A percentile compares a stretch with the other conserved stretches of the same genome.
Conservation (phyloP, 2,113 vertebrate species). For the Psophia crepitans region DNA sequence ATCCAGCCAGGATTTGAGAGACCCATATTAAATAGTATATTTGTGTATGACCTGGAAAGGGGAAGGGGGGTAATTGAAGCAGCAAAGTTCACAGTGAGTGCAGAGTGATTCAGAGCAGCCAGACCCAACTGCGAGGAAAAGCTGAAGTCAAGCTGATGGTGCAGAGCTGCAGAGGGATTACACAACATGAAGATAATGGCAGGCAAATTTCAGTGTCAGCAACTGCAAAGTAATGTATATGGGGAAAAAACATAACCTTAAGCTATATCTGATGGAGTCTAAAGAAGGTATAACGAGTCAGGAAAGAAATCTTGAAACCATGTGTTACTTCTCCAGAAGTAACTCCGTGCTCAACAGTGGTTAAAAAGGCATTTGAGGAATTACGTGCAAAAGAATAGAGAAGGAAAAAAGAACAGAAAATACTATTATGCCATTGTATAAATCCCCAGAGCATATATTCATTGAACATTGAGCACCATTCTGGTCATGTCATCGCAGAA, state of each 20-base stretch:
- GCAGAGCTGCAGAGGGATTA: not conserved
- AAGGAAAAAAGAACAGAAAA: not conserved
- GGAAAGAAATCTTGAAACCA: not conserved
- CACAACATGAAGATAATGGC: not conserved
- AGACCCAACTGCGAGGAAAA: not conserved
- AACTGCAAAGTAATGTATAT: not conserved
- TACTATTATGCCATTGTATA: not conserved
- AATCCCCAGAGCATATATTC: not conserved
- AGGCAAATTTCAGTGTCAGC: not conserved
- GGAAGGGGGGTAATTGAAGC: not conserved
- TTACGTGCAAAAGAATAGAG: not conserved
- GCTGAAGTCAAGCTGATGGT: not conserved
- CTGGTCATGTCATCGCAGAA: not conserved
- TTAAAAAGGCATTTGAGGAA: not conserved
- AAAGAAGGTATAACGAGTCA: not conserved
- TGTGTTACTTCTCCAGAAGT: not conserved
- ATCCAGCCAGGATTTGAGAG: not conserved
- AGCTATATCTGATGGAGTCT: not conserved
- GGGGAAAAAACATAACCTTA: not conserved
- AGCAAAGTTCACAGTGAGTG: not conserved
- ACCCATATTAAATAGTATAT: not conserved
- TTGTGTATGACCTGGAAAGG: not conserved
- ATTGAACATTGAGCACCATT: not conserved
- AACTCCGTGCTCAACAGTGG: not conserved
- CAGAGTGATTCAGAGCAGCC: not conserved